Evolutionary conservation across 2,888 invertebrate genomes (phyloP), one percentile per base, ranked within the genome.

Genomic region (Phasia obesa): DNA sequence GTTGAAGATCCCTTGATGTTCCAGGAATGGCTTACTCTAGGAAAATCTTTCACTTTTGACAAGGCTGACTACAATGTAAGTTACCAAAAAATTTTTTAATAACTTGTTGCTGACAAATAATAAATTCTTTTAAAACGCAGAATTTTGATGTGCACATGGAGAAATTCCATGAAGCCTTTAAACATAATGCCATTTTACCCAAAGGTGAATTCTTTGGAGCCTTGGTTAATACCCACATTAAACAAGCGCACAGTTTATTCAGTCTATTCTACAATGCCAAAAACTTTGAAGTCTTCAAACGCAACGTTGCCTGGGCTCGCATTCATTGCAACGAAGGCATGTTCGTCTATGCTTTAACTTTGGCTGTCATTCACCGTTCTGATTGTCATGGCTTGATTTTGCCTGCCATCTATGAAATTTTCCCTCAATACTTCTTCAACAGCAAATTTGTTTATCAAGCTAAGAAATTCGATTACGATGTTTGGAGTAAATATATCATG

Each of bases 371-470:
- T 25, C 94, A 94, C 86, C 93, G 94, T 42, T 90, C 90, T 9
- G 95, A 95, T 84, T 93, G 93, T 60, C 92, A 93, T 86, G 94
- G 93, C 47, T 90, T 95, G 62, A 91, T 93, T 27, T 90, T 95
- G 2, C 95, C 95, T 13, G 93, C 95, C 53, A 92, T 94, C 67
- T 95, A 95, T 87, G 96, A 96, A 90, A 92, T 95, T 77, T 93
- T 94, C 88, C 96, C 96, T 0, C 93, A 94, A 84, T 93, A 93
- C 90, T 95, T 94, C 92, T 93, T 94, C 89, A 94, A 94, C 87
- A 92, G 93, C 62, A 93, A 94, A 87, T 92, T 94, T 78, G 93
- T 96, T 90, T 92, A 93, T 49, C 92, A 94, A 67, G 95, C 94
- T 9, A 93, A 94, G 84, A 87, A 91, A 83, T 90, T 86, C 93